Percentiles rank a stretch among this genome's conserved stretches.
These are phyloP conservation scores for Pogona vitticeps DNA, from an alignment of 2,113 vertebrate species.

Conservation along the genomic window DNA sequence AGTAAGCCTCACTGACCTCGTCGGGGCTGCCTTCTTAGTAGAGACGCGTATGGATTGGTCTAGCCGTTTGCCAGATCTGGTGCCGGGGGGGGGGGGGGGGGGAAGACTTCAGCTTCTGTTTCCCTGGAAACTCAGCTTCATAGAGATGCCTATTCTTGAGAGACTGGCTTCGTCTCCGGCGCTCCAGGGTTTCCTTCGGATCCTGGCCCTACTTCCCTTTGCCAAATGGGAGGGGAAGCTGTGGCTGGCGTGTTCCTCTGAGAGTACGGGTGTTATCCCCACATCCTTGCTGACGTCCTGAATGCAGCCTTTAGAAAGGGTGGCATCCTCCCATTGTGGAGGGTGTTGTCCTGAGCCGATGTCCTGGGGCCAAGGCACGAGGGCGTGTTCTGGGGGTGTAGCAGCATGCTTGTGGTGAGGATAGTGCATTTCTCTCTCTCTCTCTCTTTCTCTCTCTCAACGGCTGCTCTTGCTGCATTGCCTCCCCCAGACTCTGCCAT, in stretches of 20 bases:
- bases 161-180: not conserved
- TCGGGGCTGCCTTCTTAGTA: not conserved
- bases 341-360: no score
- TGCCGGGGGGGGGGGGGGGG: no score
- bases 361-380: not conserved
- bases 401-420: not conserved
- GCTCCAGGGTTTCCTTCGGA: not conserved
- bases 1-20: not conserved
- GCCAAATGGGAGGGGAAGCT: not conserved
- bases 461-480: constrained; percentile 19
- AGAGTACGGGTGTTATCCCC: not conserved
- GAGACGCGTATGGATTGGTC: not conserved
- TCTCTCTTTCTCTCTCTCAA: no score
- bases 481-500: constrained; percentile 10
- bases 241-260: not conserved
- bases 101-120: not conserved
- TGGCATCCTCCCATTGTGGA: not conserved
- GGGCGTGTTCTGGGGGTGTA: not conserved
- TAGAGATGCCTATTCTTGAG: not conserved
- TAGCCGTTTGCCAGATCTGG: not conserved
- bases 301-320: not conserved
- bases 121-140: not conserved
- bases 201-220: not conserved
- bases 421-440: not conserved
- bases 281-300: not conserved